Evolutionary conservation across 2,888 invertebrate genomes (phyloP).

Genomic region (Plusia festucae): DNA sequence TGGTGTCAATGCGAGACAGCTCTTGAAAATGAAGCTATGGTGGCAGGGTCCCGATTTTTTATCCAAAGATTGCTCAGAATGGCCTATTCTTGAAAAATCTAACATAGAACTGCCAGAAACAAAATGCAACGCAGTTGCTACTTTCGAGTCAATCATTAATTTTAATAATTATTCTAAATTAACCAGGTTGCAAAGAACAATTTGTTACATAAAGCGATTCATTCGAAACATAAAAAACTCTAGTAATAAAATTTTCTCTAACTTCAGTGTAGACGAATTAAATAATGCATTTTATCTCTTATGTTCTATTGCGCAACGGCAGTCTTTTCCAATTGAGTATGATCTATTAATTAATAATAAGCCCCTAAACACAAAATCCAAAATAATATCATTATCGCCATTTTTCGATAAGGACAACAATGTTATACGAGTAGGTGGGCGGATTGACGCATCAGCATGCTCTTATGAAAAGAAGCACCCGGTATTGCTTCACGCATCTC

Average conservation of each 20-base stretch:
- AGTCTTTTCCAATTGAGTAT: constrained; percentile 16
- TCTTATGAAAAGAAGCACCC: constrained; percentile 16
- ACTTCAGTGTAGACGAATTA: constrained; percentile 9
- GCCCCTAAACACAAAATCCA: constrained; percentile 16
- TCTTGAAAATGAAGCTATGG: not conserved
- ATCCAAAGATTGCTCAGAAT: not conserved
- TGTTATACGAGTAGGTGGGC: constrained; percentile 35
- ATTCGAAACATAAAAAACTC: too few relatives aligned
- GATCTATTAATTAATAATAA: constrained; percentile 22
- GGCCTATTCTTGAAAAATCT: not conserved
- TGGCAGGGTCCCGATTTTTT: not conserved
- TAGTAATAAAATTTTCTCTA: too few relatives aligned
- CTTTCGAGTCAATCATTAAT: too few relatives aligned
- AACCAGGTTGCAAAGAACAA: not conserved
- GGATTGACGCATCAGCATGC: constrained; percentile 22
- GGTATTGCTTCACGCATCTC: constrained; percentile 34
- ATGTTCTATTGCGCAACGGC: not conserved
- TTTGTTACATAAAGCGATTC: too few relatives aligned
- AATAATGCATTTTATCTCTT: not conserved
- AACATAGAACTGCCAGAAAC: not conserved
- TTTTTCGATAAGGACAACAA: constrained; percentile 36
- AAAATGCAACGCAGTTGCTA: too few relatives aligned
- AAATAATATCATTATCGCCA: not conserved
- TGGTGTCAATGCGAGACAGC: constrained; percentile 23
- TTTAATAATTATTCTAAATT: constrained; percentile 7